Conservation (phyloP, 2,797 vertebrate species). For the Periophthalmus magnuspinnatus region DNA sequence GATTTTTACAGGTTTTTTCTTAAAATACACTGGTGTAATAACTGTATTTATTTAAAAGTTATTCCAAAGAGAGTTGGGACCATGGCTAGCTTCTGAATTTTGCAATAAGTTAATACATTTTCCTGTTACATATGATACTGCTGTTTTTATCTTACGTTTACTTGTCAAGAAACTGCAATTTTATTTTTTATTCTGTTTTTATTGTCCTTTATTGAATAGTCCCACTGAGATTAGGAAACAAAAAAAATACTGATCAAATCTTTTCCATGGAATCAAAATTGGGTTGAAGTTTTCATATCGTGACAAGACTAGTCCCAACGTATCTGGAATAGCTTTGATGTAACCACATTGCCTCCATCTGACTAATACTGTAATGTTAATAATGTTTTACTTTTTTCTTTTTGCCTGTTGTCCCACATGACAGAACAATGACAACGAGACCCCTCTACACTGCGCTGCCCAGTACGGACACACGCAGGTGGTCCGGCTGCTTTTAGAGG, state of each 20-base stretch:
- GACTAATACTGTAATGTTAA: background rate
- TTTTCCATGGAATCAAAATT: too few species aligned
- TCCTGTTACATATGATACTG: too few species aligned
- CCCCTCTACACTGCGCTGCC: constrained; percentile 93
- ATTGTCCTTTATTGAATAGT: too few species aligned
- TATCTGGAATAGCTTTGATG: background rate
- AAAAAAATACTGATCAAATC: too few species aligned
- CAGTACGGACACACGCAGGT: constrained; percentile 95
- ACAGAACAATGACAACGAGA: constrained; percentile 99
- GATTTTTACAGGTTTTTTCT: constrained; percentile 40
- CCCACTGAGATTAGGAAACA: too few species aligned
- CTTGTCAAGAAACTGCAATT: too few species aligned
- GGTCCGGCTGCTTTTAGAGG: constrained; percentile 93
- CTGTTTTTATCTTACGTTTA: too few species aligned
- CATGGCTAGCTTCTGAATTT: too few species aligned
- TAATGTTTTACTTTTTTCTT: background rate
- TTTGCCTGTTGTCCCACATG: background rate
- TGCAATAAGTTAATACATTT: too few species aligned
- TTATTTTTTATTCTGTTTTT: too few species aligned
- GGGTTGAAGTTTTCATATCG: background rate
- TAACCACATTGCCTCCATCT: background rate
- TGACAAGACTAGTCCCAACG: background rate
- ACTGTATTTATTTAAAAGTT: constrained; percentile 2
- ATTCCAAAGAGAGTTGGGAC: background rate
- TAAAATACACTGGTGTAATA: constrained; percentile 25